Base-by-base conservation (phyloP, 2,113 vertebrate species). In the Rhabdornis inornatus region DNA sequence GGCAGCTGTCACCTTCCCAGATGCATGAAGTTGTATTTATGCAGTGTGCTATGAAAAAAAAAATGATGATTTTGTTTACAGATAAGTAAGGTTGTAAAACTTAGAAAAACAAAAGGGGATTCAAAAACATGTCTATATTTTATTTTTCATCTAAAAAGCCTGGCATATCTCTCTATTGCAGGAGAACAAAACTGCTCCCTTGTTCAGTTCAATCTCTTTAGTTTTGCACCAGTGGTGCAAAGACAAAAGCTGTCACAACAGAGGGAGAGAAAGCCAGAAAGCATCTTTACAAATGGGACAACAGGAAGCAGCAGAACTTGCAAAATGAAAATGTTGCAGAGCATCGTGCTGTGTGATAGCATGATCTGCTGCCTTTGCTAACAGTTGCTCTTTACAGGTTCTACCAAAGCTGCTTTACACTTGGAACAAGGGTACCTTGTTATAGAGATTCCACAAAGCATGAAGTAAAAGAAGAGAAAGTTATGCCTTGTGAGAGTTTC, bases 1-100 rank as follows among this genome's bases (percentile, higher is more conserved):
- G 97, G 96, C 97, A 98, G 96, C 97, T 97, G 97, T 98, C 98
- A 98, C 91, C 96, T 93, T 97, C 95, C 96, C 94, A 94, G 97
- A 98, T 97, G 95, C 97, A 97, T 96, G 95, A 95, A 97, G 97
- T 95, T 98, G 91, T 97, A 97, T 98, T 97, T 98, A 98, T 97
- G 97, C 97, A 97, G 95, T 83, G 82, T 94, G 93, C 82, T 97
- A 94, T 69, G 95, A 90, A 93, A 90, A 71, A 86, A 90, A 89
- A 57, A 85, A 90, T 19, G 77, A 92, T 7, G 68, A 96, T 97
- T 97, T 97, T 97, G 96, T 97, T 97, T 97, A 98, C 97, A 96
- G 97, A 98, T 97, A 96, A 97, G 97, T 96, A 94, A 92, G 92
- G 91, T 87, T 97, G 83, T 96, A 97, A 97, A 96, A 96, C 94